These are phyloP conservation scores for Zygaena filipendulae DNA, from an alignment of 2,888 invertebrate genomes.

Conservation along the genomic window DNA sequence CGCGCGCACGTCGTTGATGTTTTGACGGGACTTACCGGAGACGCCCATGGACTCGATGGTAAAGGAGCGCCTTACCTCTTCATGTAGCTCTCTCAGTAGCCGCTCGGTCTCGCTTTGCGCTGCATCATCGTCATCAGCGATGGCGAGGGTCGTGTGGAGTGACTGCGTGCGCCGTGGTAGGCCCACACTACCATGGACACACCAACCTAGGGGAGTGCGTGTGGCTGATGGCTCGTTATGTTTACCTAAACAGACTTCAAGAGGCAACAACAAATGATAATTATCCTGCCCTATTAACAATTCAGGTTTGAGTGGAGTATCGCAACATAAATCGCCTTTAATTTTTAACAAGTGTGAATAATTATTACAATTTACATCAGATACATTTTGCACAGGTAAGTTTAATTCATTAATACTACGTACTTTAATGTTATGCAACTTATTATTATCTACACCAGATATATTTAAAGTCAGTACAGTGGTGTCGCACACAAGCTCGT, in stretches of 20 bases:
- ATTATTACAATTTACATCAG: slow-evolving; percentile 10
- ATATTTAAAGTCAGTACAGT: slow-evolving; percentile 11
- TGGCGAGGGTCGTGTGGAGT: neutral
- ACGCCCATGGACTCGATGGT: slow-evolving; percentile 9
- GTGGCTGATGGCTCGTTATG: slow-evolving; percentile 16
- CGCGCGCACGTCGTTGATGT: neutral
- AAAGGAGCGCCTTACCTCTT: slow-evolving; percentile 11
- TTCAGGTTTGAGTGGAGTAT: slow-evolving; percentile 15
- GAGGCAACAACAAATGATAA: slow-evolving; percentile 18
- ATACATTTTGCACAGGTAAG: slow-evolving; percentile 16
- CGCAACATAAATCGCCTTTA: slow-evolving; percentile 6
- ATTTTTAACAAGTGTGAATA: slow-evolving; percentile 9
- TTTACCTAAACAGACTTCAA: slow-evolving; percentile 13
- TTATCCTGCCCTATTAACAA: slow-evolving; percentile 23
- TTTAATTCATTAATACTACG: slow-evolving; percentile 17
- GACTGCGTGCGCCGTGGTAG: neutral
- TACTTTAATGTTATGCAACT: slow-evolving; percentile 10
- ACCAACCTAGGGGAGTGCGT: slow-evolving; percentile 18
- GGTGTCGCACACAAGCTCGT: slow-evolving; percentile 5
- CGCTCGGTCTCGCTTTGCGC: neutral
- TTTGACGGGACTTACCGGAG: neutral
- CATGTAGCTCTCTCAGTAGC: slow-evolving; percentile 5
- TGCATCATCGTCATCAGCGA: neutral
- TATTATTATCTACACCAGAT: too few species aligned
- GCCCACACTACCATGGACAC: slow-evolving; percentile 13